A percentile compares a stretch with the other conserved stretches of the same genome.
Conservation (phyloP, 2,797 vertebrate species). For the Tokudaia muenninki region DNA sequence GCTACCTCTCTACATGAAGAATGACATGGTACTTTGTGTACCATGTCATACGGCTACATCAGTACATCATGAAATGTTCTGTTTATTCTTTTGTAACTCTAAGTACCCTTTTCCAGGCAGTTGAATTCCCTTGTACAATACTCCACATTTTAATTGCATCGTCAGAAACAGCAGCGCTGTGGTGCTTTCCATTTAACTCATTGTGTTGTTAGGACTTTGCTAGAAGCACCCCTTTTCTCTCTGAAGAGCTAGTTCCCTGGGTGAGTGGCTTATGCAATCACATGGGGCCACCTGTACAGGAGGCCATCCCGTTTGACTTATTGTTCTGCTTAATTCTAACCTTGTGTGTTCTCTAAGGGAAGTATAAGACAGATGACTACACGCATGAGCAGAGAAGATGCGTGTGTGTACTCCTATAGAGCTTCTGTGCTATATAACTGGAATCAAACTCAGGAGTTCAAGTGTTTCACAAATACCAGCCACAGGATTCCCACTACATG, state of each 20-base stretch:
- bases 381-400: background rate
- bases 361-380: background rate
- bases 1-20: background rate
- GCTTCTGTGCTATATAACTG: background rate
- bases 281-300: background rate
- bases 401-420: background rate
- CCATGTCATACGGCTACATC: too few species aligned
- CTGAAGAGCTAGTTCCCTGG: background rate
- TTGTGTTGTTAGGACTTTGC: background rate
- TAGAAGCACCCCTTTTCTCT: background rate
- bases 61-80: background rate
- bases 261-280: background rate
- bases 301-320: background rate
- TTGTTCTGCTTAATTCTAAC: background rate
- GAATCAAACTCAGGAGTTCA: background rate
- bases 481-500: background rate
- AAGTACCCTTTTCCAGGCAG: background rate
- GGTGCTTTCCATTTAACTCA: background rate
- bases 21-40: background rate
- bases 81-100: background rate
- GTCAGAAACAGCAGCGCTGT: background rate
- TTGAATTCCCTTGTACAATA: background rate
- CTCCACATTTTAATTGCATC: slow-evolving; percentile 13
- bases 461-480: background rate
- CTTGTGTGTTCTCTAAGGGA: slow-evolving; percentile 13